Evolutionary conservation across 2,888 invertebrate genomes (phyloP), one percentile per base, ranked within the genome.

Genomic region (Ophioninae sp.): DNA sequence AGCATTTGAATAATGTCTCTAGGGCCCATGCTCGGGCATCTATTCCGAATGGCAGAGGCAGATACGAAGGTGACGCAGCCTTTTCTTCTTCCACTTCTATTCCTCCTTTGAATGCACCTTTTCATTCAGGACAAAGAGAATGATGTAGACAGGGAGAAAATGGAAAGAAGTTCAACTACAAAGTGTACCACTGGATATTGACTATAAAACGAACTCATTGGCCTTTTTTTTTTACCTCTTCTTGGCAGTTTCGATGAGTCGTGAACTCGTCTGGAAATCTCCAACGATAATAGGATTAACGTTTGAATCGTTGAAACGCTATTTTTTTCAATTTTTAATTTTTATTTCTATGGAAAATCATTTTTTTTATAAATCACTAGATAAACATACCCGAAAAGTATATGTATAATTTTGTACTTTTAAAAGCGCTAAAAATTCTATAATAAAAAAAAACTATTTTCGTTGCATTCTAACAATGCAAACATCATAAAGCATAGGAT

Each of bases 1-100:
- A 81, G 84, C 84, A 86, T 87, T 87, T 87, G 87, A 87, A 87
- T 88, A 87, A 88, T 88, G 81, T 83, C 81, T 76, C 75, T 82
- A 44, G 78, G 67, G 82, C 67, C 30, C 61, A 59, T 79, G 80
- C 77, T 76, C 67, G 72, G 30, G 30, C 79, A 75, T 79, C 80
- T 82, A 72, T 79, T 82, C 74, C 85, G 78, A 80, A 78, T 74
- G 77, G 69, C 76, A 64, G 59, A 77, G 63, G 73, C 74, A 81
- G 68, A 74, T 30, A 30, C 80, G 72, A 69, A 81, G 79, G 73
- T 77, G 77, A 63, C 58, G 59, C 77, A 58, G 23, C 30, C 71
- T 65, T 71, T 78, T 72, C 23, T 58, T 68, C 63, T n/a, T 75
- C 63, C 72, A 10, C 71, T 61, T 74, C 56, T 44, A 72, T 41